Conservation (phyloP, 2,797 vertebrate species). For the Semotilus atromaculatus region DNA sequence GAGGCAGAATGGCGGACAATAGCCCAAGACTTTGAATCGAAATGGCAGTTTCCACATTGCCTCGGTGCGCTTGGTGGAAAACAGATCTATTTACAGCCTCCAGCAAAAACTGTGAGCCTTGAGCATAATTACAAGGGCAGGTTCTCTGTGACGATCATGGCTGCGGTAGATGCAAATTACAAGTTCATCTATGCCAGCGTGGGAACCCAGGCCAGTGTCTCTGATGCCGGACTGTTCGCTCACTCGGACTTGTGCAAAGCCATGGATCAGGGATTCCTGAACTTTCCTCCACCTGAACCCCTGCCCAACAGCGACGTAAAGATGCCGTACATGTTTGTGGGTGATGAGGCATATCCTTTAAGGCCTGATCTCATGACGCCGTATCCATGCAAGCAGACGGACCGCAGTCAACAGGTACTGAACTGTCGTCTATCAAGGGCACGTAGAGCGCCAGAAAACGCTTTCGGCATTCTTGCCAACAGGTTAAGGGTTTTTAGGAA, state of each 20-base stretch:
- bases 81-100: slow-evolving; percentile 33
- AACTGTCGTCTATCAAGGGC: slow-evolving; percentile 35
- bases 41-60: slow-evolving; percentile 49
- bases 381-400: slow-evolving; percentile 28
- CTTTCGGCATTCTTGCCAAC: slow-evolving; percentile 24
- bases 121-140: slow-evolving; percentile 37
- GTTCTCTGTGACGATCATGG: slow-evolving; percentile 32
- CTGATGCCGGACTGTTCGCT: slow-evolving; percentile 18
- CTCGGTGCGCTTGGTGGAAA: slow-evolving; percentile 44
- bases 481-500: slow-evolving; percentile 38
- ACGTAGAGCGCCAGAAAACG: not conserved
- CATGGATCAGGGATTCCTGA: slow-evolving; percentile 43
- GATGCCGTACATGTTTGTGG: slow-evolving; percentile 48
- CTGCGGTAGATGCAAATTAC: slow-evolving; percentile 39
- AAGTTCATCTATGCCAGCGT: slow-evolving; percentile 34
- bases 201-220: slow-evolving; percentile 14
- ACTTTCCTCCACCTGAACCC: slow-evolving; percentile 27
- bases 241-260: slow-evolving; percentile 34
- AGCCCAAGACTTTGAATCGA: slow-evolving; percentile 45
- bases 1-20: slow-evolving; percentile 37
- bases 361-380: slow-evolving; percentile 41
- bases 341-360: slow-evolving; percentile 38
- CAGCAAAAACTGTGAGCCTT: slow-evolving; percentile 43
- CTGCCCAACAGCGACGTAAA: slow-evolving; percentile 32
- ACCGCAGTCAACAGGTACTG: slow-evolving; percentile 31